These are phyloP conservation scores for Chironomus striatipennis DNA, from an alignment of 1,140 invertebrate species.

Conservation along the genomic window DNA sequence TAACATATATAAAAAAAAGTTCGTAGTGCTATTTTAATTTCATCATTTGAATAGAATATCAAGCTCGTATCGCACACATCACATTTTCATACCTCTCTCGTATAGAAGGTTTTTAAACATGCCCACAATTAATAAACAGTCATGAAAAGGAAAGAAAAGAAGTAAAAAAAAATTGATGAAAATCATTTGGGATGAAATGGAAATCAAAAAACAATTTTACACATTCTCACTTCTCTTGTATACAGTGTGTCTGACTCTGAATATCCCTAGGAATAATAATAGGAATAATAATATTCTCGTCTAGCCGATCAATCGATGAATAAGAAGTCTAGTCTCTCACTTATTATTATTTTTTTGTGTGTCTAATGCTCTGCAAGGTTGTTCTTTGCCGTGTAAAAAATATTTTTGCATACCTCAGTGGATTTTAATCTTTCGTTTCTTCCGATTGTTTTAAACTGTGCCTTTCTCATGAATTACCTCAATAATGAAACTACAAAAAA, in stretches of 20 bases:
- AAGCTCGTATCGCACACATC: no score
- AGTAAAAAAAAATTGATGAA: not conserved
- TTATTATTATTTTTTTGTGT: not conserved
- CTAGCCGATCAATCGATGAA: not conserved
- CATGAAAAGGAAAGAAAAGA: not conserved
- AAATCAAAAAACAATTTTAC: no score
- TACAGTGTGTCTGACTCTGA: not conserved
- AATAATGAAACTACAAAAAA: no score
- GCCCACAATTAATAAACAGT: constrained; percentile 12
- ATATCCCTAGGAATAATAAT: not conserved
- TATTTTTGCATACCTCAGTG: not conserved
- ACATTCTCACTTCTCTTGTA: not conserved
- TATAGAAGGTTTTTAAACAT: not conserved
- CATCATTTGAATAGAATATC: no score
- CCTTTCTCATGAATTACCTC: no score
- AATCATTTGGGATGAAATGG: not conserved
- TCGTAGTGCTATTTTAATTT: no score
- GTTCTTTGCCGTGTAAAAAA: not conserved
- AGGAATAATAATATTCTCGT: not conserved
- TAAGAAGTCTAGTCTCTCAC: not conserved
- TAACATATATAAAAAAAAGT: no score
- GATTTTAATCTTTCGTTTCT: not conserved
- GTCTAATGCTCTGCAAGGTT: not conserved
- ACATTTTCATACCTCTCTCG: not conserved
- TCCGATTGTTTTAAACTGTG: no score